These are phyloP conservation scores for Harpagoxenus sublaevis DNA, from an alignment of 2,888 invertebrate species.

Conservation along the genomic window DNA sequence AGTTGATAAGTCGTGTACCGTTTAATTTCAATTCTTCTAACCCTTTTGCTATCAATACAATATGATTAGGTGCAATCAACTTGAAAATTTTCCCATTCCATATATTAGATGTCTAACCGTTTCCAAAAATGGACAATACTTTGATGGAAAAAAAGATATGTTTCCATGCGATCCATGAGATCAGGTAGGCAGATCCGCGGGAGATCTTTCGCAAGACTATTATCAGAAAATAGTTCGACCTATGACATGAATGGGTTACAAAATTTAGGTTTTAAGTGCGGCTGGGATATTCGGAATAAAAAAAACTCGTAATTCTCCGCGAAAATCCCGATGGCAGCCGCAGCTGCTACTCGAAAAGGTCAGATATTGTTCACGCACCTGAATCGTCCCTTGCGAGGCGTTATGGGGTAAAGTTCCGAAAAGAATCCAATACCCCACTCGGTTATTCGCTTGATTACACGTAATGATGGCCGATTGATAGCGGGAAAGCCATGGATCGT, in stretches of 20 bases:
- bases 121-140: constrained; percentile 30
- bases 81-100: not conserved
- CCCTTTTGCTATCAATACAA: not conserved
- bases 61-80: not conserved
- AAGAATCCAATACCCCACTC: constrained; percentile 55
- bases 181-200: constrained; percentile 62
- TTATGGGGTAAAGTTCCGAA: constrained; percentile 33
- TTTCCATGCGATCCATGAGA: constrained; percentile 7
- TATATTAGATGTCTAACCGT: constrained; percentile 13
- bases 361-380: constrained; percentile 54
- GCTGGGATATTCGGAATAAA: constrained; percentile 77
- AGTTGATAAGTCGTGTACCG: no score
- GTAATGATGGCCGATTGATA: constrained; percentile 84
- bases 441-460: constrained; percentile 84
- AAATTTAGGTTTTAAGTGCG: constrained; percentile 82
- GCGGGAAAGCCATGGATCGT: constrained; percentile 78
- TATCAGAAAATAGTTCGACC: constrained; percentile 75
- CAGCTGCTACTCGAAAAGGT: constrained; percentile 57
- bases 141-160: constrained; percentile 37
- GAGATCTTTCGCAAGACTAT: constrained; percentile 72
- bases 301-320: constrained; percentile 80
- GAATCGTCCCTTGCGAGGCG: constrained; percentile 53
- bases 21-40: not conserved
- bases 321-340: constrained; percentile 72
- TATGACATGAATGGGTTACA: constrained; percentile 80